Conservation (phyloP, 2,888 invertebrate species). For the Orthosia incerta region DNA sequence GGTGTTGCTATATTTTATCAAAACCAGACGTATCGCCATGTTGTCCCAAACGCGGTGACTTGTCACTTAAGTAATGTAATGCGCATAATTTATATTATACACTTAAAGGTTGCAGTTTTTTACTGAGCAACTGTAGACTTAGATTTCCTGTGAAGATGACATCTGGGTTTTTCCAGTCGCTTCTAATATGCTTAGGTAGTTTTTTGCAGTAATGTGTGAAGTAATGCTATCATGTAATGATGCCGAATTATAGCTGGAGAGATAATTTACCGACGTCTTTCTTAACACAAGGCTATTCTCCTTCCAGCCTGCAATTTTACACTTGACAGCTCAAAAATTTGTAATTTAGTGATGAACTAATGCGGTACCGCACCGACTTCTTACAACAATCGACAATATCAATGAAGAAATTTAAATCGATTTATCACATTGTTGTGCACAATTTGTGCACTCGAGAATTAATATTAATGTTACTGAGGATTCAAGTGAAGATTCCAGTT, state of each 20-base stretch:
- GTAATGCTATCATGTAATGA: background rate
- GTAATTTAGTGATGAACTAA: too few species aligned
- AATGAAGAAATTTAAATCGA: too few species aligned
- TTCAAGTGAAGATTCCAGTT: too few species aligned
- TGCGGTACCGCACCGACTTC: too few species aligned
- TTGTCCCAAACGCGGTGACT: conserved; percentile 47
- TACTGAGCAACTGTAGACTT: conserved; percentile 22
- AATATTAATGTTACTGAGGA: too few species aligned
- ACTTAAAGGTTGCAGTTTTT: conserved; percentile 40
- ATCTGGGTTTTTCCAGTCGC: conserved; percentile 43
- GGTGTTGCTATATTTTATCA: conserved; percentile 9
- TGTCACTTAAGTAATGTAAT: conserved; percentile 73
- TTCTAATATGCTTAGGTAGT: conserved; percentile 12
- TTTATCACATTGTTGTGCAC: too few species aligned
- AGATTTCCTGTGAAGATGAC: conserved; percentile 33
- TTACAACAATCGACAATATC: too few species aligned
- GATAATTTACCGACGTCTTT: background rate
- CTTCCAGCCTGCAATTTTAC: too few species aligned
- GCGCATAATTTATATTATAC: conserved; percentile 76
- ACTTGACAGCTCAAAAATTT: too few species aligned
- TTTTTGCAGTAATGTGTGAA: conserved; percentile 16
- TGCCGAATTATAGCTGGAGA: background rate
- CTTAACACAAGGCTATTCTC: background rate
- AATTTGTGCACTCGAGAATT: too few species aligned
- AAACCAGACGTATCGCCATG: background rate